These are phyloP conservation scores for Drosophila affinis DNA, from an alignment of 2,888 invertebrate species.

Conservation along the genomic window DNA sequence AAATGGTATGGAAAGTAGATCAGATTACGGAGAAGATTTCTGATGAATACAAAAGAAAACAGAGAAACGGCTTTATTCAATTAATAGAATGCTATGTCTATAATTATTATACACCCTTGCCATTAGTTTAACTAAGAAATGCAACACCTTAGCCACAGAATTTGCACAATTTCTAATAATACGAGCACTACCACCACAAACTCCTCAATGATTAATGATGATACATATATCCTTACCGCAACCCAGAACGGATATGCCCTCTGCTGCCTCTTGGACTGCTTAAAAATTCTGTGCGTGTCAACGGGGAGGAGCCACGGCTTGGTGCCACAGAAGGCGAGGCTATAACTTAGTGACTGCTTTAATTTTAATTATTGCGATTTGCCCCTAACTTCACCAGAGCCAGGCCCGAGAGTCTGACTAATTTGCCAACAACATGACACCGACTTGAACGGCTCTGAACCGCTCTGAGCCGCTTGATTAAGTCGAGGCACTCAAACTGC, in stretches of 20 bases:
- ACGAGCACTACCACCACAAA: no score
- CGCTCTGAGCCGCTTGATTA: constrained; percentile 62
- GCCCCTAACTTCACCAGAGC: constrained; percentile 20
- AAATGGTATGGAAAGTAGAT: neutral
- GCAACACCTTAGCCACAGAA: neutral
- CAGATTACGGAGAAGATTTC: neutral
- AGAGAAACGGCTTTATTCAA: neutral
- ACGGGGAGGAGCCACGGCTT: constrained; percentile 3
- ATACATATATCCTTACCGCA: neutral
- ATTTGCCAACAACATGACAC: constrained; percentile 76
- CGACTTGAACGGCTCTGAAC: constrained; percentile 34
- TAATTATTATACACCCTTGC: no score
- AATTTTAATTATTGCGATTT: constrained; percentile 70
- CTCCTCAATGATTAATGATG: neutral
- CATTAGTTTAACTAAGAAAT: neutral
- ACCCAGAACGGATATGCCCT: neutral
- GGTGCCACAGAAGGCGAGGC: constrained; percentile 23
- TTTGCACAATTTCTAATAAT: no score
- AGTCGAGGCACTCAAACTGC: constrained; percentile 65
- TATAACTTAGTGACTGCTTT: constrained; percentile 70
- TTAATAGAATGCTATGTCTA: no score
- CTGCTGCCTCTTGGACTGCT: neutral
- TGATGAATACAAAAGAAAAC: neutral
- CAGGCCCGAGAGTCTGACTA: constrained; percentile 55
- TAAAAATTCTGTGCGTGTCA: constrained; percentile 46